Base-by-base conservation (phyloP, 2,113 vertebrate genomes). In the Antechinus flavipes region DNA sequence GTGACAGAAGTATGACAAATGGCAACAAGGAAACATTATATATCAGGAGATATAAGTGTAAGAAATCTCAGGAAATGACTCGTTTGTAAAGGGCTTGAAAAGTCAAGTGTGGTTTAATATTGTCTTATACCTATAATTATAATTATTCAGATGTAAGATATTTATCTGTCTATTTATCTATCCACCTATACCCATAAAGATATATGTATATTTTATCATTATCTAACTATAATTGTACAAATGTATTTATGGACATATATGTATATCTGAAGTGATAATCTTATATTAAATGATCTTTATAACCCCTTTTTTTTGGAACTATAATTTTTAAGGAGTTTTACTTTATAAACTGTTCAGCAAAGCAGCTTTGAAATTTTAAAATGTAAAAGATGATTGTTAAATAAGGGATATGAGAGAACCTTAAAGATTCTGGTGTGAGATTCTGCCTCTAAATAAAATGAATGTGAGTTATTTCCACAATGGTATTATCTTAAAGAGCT, bases 321-420 rank as follows among this genome's bases (percentile, higher is more conserved):
- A 22, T 42, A 0, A 12, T 89, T 91, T 30, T 35, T 49, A 92
- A 42, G 8, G 2, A 52, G 92, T 23, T 93, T 0, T 14, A 52
- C 27, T 30, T 0, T 27, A 58, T 26, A 58, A 93, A 76, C 92
- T 93, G 47, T 92, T 26, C 12, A 54, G 12, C 5, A 0, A 52
- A 76, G 90, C 7, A 42, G 0, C 56, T 94, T 42, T 68, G 54
- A 95, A 95, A 76, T 90, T 92, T 76, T 25, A 61, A 92, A 93
- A 94, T 84, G 91, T 55, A 92, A 93, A 52, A 8, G 58, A 0
- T 6, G 91, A 42, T 49, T 84, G 92, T 22, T 11, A 54, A 9
- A 91, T 93, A 1, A 55, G 3, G 9, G 2, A 26, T 94, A 68
- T 56, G 25, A 76, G 92, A 5, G 14, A 52, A 93, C 1, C 55